Conservation (phyloP, 2,888 invertebrate species). For the Carcina quercana region DNA sequence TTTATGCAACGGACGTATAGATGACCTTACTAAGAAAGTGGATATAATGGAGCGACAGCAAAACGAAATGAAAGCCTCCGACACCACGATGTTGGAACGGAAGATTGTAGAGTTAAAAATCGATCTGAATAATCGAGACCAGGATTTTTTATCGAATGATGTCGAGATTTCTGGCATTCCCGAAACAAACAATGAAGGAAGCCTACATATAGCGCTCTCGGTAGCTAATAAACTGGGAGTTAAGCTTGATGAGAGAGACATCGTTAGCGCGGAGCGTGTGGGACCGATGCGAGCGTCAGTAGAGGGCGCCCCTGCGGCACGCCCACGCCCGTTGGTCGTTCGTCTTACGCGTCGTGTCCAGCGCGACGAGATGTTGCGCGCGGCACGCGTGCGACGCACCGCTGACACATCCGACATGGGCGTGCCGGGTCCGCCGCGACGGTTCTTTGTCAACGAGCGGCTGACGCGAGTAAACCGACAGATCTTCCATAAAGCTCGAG, state of each 20-base stretch:
- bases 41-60: no score
- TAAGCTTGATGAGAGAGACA: not conserved
- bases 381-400: constrained; percentile 12
- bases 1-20: no score
- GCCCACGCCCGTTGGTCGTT: constrained; percentile 10
- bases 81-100: no score
- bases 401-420: constrained; percentile 10
- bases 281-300: not conserved
- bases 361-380: constrained; percentile 11
- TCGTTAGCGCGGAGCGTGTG: not conserved
- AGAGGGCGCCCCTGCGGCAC: not conserved
- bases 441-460: constrained; percentile 14
- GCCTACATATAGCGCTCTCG: not conserved
- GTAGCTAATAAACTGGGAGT: not conserved
- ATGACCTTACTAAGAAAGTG: no score
- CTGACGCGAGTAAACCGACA: constrained; percentile 11
- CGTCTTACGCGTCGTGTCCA: constrained; percentile 12
- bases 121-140: not conserved
- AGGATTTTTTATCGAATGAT: not conserved
- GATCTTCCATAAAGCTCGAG: constrained; percentile 11
- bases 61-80: no score
- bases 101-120: no score
- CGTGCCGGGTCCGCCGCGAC: constrained; percentile 6
- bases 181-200: not conserved
- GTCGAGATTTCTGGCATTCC: not conserved